Evolutionary conservation across 2,113 vertebrate species (phyloP), one percentile per base, ranked within the genome.

Genomic region (Mustela nigripes): DNA sequence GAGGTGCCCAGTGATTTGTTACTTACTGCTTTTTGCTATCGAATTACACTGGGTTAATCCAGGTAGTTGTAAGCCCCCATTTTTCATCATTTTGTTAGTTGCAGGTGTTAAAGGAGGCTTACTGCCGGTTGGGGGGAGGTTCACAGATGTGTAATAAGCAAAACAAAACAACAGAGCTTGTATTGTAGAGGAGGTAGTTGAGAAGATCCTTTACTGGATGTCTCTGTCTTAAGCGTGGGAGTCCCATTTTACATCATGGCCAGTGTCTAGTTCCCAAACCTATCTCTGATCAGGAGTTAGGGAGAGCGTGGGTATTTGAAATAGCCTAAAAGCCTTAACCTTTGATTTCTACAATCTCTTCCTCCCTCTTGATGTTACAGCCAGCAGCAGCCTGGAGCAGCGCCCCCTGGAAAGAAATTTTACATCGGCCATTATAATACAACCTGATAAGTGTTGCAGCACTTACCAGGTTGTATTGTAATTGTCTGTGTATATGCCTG

Each of bases 391-490:
- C 80, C 89, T 96, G 79, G 83, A 96, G 84, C 84, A 96, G 36
- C 88, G 6, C 8, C 81, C 42, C 58, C 56, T 88, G 94, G 92
- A 80, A 95, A 91, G 94, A 93, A 97, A 91, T 91, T 97, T 92
- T 97, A 89, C 97, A 94, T 96, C 14, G 65, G 82, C 86, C 58
- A 82, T 97, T 97, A 96, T 89, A 96, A 95, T 96, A 93, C 82
- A 96, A 88, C 81, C 83, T 91, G 79, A 69, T 97, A 97, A 97
- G 86, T 96, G 60, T 97, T 94, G 15, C 1, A 92, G 42, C 82
- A 95, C 93, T 95, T 97, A 98, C 31, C 92, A 91, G 92, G 50
- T 85, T 98, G 94, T 96, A 94, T 96, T 97, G 95, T 95, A 95
- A 97, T 90, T 95, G 84, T 95, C 74, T 95, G 94, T 96, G 89